Evolutionary conservation across 1,140 invertebrate genomes (phyloP).

Genomic region (Macrosteles quadrilineatus): DNA sequence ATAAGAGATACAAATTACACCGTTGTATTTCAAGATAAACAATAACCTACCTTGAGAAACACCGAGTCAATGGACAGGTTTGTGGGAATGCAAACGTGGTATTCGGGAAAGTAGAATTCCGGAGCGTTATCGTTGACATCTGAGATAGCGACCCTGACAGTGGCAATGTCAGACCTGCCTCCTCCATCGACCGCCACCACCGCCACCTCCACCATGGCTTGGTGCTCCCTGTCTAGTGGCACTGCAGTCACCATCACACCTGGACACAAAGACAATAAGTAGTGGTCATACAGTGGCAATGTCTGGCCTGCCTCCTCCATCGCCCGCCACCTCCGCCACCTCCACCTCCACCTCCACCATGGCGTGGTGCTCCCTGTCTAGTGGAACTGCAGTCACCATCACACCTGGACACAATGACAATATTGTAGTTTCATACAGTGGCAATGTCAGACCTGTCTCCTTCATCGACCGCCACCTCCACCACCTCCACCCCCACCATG

Average conservation of each 20-base stretch:
- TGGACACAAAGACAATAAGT: conserved; percentile 29
- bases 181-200: conserved; percentile 85
- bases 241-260: conserved; percentile 80
- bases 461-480: conserved; percentile 80
- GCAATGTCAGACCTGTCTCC: conserved; percentile 80
- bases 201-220: conserved; percentile 72
- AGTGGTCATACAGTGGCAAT: neutral
- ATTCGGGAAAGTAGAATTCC: conserved; percentile 58
- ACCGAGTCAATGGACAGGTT: conserved; percentile 62
- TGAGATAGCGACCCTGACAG: conserved; percentile 72
- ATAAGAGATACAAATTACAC: no score
- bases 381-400: no score
- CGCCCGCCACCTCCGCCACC: neutral
- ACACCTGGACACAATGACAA: no score
- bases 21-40: no score
- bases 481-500: conserved; percentile 75
- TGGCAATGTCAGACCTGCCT: conserved; percentile 75
- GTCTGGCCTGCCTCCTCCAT: neutral
- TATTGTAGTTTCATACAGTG: no score
- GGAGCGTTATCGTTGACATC: conserved; percentile 91
- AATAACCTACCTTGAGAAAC: conserved; percentile 65
- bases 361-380: no score
- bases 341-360: no score
- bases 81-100: conserved; percentile 65
- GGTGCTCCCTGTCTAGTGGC: conserved; percentile 76